phyloP scores from a whole-genome alignment of 2,113 vertebrate species.

The Scolopax mira region DNA sequence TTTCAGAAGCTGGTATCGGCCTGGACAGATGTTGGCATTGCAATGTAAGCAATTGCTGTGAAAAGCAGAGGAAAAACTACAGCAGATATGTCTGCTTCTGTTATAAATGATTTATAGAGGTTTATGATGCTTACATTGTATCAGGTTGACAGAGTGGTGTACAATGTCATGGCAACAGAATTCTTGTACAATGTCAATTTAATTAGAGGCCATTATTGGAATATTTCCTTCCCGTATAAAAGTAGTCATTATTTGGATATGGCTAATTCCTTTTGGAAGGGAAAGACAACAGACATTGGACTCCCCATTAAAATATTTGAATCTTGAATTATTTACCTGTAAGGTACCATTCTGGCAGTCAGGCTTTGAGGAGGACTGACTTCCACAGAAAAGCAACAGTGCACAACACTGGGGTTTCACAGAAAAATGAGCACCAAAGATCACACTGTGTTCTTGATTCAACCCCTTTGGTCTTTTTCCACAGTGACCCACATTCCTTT shows the following conservation, averaged over 20 bases:
- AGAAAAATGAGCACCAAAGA: not conserved
- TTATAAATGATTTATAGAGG: not conserved
- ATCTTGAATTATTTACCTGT: not conserved
- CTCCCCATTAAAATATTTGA: not conserved
- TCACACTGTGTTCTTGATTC: not conserved
- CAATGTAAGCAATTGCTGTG: fast-evolving
- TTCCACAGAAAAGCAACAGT: not conserved
- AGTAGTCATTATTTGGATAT: not conserved
- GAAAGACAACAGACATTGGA: not conserved
- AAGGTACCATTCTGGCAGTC: not conserved
- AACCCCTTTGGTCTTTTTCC: not conserved
- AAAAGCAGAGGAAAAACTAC: not conserved
- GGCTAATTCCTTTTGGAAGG: not conserved
- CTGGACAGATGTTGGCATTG: not conserved
- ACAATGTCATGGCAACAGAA: not conserved
- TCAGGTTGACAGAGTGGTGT: not conserved
- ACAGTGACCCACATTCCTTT: not conserved
- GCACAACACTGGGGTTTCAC: not conserved
- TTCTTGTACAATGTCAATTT: not conserved
- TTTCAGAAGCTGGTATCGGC: not conserved
- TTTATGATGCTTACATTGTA: not conserved
- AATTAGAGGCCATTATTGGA: not conserved
- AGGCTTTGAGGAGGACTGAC: not conserved
- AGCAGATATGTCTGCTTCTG: not conserved
- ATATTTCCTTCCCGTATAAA: not conserved